These are phyloP conservation scores for Crepidodera aurea DNA, from an alignment of 2,888 invertebrate species.

Conservation along the genomic window DNA sequence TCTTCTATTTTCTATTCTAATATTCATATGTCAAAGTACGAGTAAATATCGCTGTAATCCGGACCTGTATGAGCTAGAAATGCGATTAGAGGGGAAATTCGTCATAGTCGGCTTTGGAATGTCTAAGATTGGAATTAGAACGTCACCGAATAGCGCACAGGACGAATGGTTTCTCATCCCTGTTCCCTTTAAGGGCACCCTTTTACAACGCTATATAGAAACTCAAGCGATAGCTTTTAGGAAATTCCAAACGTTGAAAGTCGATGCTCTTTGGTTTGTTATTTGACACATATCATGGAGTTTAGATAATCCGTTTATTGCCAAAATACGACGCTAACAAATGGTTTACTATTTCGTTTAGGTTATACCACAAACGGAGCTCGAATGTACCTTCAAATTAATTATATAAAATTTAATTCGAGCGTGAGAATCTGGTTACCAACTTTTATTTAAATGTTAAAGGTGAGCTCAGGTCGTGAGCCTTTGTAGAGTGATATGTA, in stretches of 20 bases:
- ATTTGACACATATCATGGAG: slow-evolving; percentile 1
- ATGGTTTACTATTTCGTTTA: too few species aligned
- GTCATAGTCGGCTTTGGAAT: slow-evolving; percentile 14
- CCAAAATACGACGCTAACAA: not conserved
- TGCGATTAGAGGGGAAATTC: slow-evolving; percentile 8
- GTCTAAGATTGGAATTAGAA: slow-evolving; percentile 16
- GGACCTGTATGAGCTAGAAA: not conserved
- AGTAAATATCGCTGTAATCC: not conserved
- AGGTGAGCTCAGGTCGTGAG: too few species aligned
- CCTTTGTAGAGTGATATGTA: too few species aligned
- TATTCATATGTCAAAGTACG: too few species aligned
- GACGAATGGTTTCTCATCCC: not conserved
- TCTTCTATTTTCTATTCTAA: too few species aligned
- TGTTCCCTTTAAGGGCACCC: not conserved
- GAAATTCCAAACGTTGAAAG: not conserved
- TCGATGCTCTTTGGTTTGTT: not conserved
- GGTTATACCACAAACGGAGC: too few species aligned
- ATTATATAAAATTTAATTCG: too few species aligned
- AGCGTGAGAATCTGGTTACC: too few species aligned
- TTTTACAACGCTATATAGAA: not conserved
- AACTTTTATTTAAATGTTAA: too few species aligned
- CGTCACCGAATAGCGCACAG: slow-evolving; percentile 9
- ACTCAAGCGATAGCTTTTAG: not conserved
- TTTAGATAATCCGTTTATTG: not conserved
- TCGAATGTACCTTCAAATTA: too few species aligned